Evolutionary conservation across 2,797 vertebrate genomes (phyloP), one percentile per base, ranked within the genome.

Genomic region (Threskiornis aethiopicus): DNA sequence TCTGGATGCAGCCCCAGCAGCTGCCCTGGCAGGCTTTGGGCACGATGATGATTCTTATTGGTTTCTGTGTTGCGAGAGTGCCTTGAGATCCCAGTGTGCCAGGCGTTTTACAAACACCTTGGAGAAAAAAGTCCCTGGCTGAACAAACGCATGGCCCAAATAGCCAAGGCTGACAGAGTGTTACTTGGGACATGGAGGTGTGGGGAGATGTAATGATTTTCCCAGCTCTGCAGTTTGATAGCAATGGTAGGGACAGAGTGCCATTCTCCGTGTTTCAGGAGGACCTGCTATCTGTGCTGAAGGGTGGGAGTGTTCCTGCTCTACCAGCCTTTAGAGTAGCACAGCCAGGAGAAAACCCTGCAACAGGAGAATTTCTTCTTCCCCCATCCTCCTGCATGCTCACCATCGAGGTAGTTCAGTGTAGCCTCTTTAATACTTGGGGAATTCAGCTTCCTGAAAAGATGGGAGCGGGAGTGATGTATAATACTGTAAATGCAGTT

Each of bases 11-110:
- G 37, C 73, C 46, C 54, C 41, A 81, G 62, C 41, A 83, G 46
- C 71, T 88, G 75, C 46, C 65, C 59, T 90, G 76, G 70, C 70
- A 85, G 55, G 49, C 35, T 84, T 67, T 78, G 84, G 81, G 69
- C 51, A 28, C 0, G 10, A 14, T 76, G 73, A 28, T 47, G 57
- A 19, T 76, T 51, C 71, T 49, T 49, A 1, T 2, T 4, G 0
- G 20, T 29, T 73, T 76, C 75, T 72, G 33, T n/a, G 46, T 18
- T 61, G 75, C 8, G 17, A 77, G 70, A 82, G 6, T 42, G 58
- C 35, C 75, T 90, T 26, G 71, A 88, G 54, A 41, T 73, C 24
- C 44, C 49, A 24, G 59, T 3, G 13, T 91, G 55, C 57, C 51
- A 64, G 47, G 29, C 1, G 0, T 46, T 73, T 41, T 64, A 41